Base-by-base conservation (phyloP, 2,888 invertebrate genomes). In the Drosophila emarginata region DNA sequence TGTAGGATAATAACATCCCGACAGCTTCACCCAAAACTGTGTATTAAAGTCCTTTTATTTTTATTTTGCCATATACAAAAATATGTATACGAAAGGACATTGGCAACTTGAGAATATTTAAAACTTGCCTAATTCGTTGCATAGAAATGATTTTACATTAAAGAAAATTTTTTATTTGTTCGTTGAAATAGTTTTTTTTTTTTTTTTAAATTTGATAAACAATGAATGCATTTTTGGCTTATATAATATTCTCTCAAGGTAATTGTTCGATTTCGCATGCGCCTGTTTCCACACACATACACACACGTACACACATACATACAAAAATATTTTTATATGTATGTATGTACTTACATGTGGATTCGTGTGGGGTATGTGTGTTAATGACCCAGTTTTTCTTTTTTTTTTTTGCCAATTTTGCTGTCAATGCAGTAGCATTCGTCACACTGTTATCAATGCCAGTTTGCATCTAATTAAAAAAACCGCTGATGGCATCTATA, bases 181-280 rank as follows among this genome's bases (percentile, higher is more conserved):
- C 4, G 6, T 6, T 32, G 32, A 9, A 32, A 32, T 32, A 32
- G 32, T 32, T 5, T 5, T 5, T 26, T 26, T 6, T 26, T 26
- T 23, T 23, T 28, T 28, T 32, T 9, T 4, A 14, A 14, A 9
- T 37, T 37, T 37, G n/a, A 12, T 37, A n/a, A 45, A 36, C 12
- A 54, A 36, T 18, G 15, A 54, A 54, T 45, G 45, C 45, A 45
- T 45, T 45, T 45, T 21, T 45, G 45, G 56, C 78, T 80, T 80
- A 83, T 71, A 78, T 80, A 83, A 80, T 73, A 45, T 45, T 18
- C 18, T 45, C 45, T 4, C 72, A 76, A 58, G 50, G 67, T 53
- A 67, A 57, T 67, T 65, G 69, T 70, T 80, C 63, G 65, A 74
- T 70, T 67, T 71, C 72, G 69, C 83, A 80, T 83, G 83, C 83